Evolutionary conservation across 2,113 vertebrate species (phyloP), one percentile per base, ranked within the genome.

Genomic region (Pardalotus punctatus): DNA sequence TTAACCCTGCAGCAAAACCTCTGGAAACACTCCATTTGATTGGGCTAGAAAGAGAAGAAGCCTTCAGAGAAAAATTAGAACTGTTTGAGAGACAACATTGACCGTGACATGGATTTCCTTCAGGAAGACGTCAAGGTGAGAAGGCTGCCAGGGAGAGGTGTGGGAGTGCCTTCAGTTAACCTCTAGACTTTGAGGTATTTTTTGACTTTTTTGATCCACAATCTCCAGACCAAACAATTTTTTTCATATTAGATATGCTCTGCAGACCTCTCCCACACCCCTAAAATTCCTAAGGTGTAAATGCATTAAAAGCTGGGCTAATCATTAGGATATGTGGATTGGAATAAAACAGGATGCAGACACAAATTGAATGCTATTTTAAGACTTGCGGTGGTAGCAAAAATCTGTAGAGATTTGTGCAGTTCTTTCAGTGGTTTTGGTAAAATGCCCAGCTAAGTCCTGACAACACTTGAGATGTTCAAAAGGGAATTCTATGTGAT

Each of bases 301-400:
- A 57, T 24, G 66, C 27, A 66, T 40, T 35, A 72, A 88, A 95
- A 87, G 31, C 58, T 65, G 25, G 14, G 40, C 11, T 85, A 91
- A 86, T 69, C 58, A 62, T 65, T 28, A 79, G 47, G 60, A 45
- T 51, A 29, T 1, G 1, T 42, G 72, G 65, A 85, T 8, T 88
- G 61, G 48, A 95, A 83, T 86, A 90, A 94, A 85, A 33, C 27
- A 82, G 81, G 50, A 83, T 65, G n/a, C 65, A 78, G 64, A 60
- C 33, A 67, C 58, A 81, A 88, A 96, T 6, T 62, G 50, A 94
- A 29, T 56, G 82, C 70, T 94, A 47, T 97, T 77, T 94, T 94
- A 88, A 66, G 61, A 81, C 47, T 71, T 81, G 74, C 36, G 77
- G 24, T 83, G 50, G 67, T 81, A 94, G 72, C 70, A 95, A 90